Base-by-base conservation (phyloP, 2,888 invertebrate species). In the Achlya flavicornis region DNA sequence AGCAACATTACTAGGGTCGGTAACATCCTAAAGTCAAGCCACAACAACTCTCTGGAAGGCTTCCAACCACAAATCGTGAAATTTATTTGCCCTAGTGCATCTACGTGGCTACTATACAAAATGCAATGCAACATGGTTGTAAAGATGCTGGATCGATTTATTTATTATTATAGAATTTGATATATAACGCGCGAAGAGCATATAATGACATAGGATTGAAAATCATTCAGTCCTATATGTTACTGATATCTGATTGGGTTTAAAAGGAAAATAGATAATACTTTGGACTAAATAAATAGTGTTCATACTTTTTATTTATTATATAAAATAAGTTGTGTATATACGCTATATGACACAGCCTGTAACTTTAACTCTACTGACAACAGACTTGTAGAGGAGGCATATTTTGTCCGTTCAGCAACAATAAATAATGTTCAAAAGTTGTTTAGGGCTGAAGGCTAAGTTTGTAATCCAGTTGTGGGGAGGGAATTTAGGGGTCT, bases 21-120 rank as follows among this genome's bases (percentile, higher is more conserved):
- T 68, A 77, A 78, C 81, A 80, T 76, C 77, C 76, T 75, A 78
- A 53, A 78, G 77, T 78, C 79, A 73, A 75, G 84, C 84, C 79
- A 83, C 85, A 85, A 89, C 90, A 90, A 73, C 76, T 79, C 76
- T 76, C 90, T 92, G 92, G 92, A 92, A 89, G 81, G 84, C 75
- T 87, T 92, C 92, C 92, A 92, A 90, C 91, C 91, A 86, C 91
- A 91, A 91, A 91, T 90, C 90, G 89, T 78, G 82, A 81, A 90
- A 92, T 92, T 90, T 92, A 92, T 92, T 92, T 88, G 89, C 90
- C 89, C 88, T 86, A 87, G 86, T 87, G 87, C 86, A 88, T 87
- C 84, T 89, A 92, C 92, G 91, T 91, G 92, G 80, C 59, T 73
- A 67, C 90, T 84, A 77, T 90, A 90, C 86, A 84, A 87, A 90